phyloP scores from a whole-genome alignment of 1,140 invertebrate genomes.

The Sitodiplosis mosellana region DNA sequence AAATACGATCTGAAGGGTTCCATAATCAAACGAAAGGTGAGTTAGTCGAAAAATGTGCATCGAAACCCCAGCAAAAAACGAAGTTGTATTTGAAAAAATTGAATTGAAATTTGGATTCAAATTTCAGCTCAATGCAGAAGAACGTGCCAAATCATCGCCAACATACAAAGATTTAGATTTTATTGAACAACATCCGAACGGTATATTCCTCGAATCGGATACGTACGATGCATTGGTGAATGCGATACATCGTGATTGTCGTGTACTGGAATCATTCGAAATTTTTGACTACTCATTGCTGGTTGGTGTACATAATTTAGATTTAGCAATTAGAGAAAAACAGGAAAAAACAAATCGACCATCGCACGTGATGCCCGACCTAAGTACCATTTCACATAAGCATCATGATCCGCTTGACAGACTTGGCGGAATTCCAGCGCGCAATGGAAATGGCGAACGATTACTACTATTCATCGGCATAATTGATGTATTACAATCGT shows the following conservation, averaged over 20 bases:
- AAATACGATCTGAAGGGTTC: slow-evolving; percentile 99
- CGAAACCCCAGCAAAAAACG: too few species aligned
- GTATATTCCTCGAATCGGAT: too few species aligned
- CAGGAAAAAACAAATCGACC: slow-evolving; percentile 25
- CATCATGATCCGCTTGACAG: slow-evolving; percentile 44
- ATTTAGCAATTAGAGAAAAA: too few species aligned
- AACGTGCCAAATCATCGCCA: slow-evolving; percentile 73
- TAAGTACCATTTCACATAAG: too few species aligned
- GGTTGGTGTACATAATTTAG: slow-evolving; percentile 89
- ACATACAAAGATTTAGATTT: too few species aligned
- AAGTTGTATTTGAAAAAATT: too few species aligned
- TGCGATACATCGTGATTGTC: slow-evolving; percentile 89
- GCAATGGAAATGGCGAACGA: too few species aligned
- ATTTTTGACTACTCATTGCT: slow-evolving; percentile 98
- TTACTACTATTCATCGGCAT: slow-evolving; percentile 92
- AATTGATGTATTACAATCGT: slow-evolving; percentile 97
- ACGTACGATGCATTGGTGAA: too few species aligned
- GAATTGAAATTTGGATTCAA: not conserved
- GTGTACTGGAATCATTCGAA: slow-evolving; percentile 94
- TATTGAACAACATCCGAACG: too few species aligned
- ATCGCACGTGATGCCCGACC: slow-evolving; percentile 14
- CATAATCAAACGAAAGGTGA: too few species aligned
- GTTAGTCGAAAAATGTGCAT: too few species aligned
- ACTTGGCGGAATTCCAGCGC: slow-evolving; percentile 90
- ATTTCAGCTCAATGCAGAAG: slow-evolving; percentile 67